These are phyloP conservation scores for Ruditapes philippinarum DNA, from an alignment of 1,140 invertebrate genomes.

Conservation along the genomic window DNA sequence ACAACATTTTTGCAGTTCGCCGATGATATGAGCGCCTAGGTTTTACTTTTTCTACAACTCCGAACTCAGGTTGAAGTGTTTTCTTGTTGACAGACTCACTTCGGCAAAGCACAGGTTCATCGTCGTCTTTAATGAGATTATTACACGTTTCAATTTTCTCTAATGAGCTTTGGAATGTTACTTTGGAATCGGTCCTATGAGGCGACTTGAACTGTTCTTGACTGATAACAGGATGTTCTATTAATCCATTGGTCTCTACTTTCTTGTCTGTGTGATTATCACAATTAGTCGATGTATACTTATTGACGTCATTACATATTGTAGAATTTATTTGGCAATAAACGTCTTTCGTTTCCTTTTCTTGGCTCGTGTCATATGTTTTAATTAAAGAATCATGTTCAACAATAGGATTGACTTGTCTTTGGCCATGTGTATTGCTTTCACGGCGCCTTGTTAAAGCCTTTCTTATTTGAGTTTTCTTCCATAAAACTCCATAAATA, in stretches of 20 bases:
- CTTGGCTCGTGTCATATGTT: neutral
- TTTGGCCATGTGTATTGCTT: neutral
- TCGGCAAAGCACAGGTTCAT: neutral
- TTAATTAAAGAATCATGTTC: neutral
- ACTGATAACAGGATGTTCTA: neutral
- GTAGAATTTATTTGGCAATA: neutral
- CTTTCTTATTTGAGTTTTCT: conserved; percentile 69
- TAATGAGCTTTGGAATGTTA: neutral
- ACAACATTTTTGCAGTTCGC: conserved; percentile 80
- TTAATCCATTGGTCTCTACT: neutral
- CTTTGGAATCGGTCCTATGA: neutral
- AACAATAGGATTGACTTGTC: neutral
- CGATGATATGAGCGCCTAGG: conserved; percentile 63
- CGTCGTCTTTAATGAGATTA: neutral
- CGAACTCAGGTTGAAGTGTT: neutral
- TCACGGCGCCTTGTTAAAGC: neutral
- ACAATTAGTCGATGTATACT: neutral
- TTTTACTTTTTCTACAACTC: neutral
- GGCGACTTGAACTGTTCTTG: neutral
- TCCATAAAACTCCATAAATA: conserved; percentile 77
- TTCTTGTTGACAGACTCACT: neutral
- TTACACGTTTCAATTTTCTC: neutral
- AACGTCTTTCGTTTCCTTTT: neutral
- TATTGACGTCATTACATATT: neutral
- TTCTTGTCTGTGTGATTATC: neutral